A percentile compares a stretch with the other conserved stretches of the same genome.
phyloP scores from a whole-genome alignment of 2,113 vertebrate species.

The Pseudopipra pipra region DNA sequence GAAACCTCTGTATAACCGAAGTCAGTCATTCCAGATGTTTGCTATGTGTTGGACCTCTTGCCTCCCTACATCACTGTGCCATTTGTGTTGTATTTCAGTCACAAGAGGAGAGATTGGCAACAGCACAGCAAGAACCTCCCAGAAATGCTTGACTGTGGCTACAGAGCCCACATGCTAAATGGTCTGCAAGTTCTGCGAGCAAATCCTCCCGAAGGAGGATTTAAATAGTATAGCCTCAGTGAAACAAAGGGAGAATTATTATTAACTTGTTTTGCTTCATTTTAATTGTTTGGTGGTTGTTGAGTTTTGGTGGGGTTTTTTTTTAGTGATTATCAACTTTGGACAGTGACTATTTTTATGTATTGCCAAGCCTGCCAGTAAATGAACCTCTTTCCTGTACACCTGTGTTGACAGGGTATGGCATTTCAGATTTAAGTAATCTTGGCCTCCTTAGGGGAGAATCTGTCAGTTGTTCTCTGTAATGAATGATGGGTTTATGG shows the following conservation, averaged over 20 bases:
- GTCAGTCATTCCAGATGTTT: background rate
- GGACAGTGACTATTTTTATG: background rate
- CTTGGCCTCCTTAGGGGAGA: slow-evolving; percentile 29
- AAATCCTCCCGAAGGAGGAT: background rate
- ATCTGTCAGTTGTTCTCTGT: slow-evolving; percentile 32
- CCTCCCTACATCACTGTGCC: background rate
- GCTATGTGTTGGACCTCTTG: background rate
- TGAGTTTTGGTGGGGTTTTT: background rate
- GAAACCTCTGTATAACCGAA: background rate
- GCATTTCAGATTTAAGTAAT: slow-evolving; percentile 18
- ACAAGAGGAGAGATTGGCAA: accelerated
- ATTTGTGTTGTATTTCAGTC: background rate
- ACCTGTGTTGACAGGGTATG: slow-evolving; percentile 8
- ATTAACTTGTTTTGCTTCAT: background rate
- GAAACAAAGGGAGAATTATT: background rate
- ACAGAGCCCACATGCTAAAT: accelerated
- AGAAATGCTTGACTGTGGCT: background rate
- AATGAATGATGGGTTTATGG: slow-evolving; percentile 32
- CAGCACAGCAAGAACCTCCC: background rate
- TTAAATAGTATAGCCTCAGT: background rate
- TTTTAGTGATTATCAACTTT: background rate
- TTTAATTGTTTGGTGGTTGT: background rate
- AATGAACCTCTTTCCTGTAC: background rate
- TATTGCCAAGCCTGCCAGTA: background rate
- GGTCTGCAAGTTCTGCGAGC: background rate